Evolutionary conservation across 2,888 invertebrate genomes (phyloP).

Genomic region (Eupsilia transversa): DNA sequence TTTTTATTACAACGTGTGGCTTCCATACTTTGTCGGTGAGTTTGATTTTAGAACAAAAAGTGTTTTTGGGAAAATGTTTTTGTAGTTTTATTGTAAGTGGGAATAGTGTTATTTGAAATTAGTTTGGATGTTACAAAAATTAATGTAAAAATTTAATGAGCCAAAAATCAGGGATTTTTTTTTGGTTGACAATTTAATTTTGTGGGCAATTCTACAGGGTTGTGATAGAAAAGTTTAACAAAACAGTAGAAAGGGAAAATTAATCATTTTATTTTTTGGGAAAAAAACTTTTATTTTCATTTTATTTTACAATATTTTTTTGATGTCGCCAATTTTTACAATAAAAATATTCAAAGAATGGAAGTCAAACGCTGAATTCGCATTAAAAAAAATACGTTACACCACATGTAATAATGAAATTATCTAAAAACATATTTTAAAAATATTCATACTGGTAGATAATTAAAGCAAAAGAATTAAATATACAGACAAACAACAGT

Average conservation of each 20-base stretch:
- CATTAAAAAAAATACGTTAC: conserved; percentile 4
- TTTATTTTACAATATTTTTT: conserved; percentile 37
- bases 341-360: conserved; percentile 48
- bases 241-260: conserved; percentile 43
- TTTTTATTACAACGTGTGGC: conserved; percentile 58
- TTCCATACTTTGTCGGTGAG: conserved; percentile 55
- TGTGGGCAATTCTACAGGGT: neutral
- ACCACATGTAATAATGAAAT: conserved; percentile 21
- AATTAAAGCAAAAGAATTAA: conserved; percentile 4
- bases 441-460: neutral
- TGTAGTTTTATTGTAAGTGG: neutral
- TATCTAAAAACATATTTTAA: neutral
- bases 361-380: conserved; percentile 55
- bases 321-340: conserved; percentile 35
- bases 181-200: neutral
- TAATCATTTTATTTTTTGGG: conserved; percentile 54
- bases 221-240: conserved; percentile 19
- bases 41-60: neutral
- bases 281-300: conserved; percentile 50
- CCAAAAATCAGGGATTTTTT: neutral
- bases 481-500: neutral
- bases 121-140: neutral
- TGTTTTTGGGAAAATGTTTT: neutral
- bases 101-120: neutral
- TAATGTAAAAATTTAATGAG: neutral